These are phyloP conservation scores for Etheostoma perlongum DNA, from an alignment of 2,797 vertebrate species.

Conservation along the genomic window DNA sequence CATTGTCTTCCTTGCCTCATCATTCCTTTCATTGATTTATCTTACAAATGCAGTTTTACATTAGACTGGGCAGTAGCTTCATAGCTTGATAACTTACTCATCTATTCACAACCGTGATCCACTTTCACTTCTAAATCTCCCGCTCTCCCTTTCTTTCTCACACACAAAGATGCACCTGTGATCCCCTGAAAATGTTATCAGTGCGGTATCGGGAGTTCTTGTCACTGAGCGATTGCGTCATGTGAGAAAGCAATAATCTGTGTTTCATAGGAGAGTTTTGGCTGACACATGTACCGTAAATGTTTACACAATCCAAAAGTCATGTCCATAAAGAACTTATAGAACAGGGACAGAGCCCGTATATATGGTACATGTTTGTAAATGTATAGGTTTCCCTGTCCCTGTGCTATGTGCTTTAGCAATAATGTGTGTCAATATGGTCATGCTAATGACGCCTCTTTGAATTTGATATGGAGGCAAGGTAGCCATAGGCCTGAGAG, in stretches of 20 bases:
- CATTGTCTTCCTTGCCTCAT: background rate
- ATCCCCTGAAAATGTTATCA: slow-evolving; percentile 22
- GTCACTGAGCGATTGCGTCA: slow-evolving; percentile 14
- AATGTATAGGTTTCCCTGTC: too few relatives aligned
- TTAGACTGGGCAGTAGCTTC: background rate
- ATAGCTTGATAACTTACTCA: slow-evolving; percentile 28
- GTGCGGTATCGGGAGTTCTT: slow-evolving; percentile 15
- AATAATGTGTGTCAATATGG: too few relatives aligned
- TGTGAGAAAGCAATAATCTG: slow-evolving; percentile 23
- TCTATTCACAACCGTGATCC: slow-evolving; percentile 3
- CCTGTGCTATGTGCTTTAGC: too few relatives aligned
- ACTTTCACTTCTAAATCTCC: background rate
- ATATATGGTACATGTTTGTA: too few relatives aligned
- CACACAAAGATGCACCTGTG: slow-evolving; percentile 11
- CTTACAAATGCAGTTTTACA: slow-evolving; percentile 1
- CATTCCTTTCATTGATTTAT: slow-evolving; percentile 6
- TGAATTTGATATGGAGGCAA: too few relatives aligned
- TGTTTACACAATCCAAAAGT: background rate
- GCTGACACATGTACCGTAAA: background rate
- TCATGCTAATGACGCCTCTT: too few relatives aligned
- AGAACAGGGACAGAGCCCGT: background rate
- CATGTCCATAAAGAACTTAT: background rate
- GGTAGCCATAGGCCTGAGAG: too few relatives aligned
- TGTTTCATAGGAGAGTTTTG: background rate
- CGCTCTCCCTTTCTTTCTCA: background rate